Conservation (phyloP, 37 sponge, comb jelly and placozoan species). For the Mnemiopsis leidyi region DNA sequence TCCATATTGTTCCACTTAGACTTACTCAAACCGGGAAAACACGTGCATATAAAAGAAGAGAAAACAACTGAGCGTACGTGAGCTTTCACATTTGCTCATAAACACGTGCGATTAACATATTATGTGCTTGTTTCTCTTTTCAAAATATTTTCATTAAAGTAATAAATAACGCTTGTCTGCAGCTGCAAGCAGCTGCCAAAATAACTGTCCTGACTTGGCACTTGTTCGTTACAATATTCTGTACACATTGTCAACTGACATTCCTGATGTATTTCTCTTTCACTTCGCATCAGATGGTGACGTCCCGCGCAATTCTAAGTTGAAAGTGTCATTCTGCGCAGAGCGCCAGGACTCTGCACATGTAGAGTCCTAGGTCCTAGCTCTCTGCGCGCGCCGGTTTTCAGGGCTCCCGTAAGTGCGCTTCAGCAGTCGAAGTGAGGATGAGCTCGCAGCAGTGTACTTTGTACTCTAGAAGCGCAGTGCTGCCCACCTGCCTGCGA, state of each 20-base stretch:
- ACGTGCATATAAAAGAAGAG: neutral
- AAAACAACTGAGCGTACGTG: neutral
- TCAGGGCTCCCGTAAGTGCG: constrained; percentile 38
- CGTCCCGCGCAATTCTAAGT: neutral
- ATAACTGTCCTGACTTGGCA: neutral
- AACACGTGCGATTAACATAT: too few species aligned
- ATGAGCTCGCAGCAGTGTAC: constrained; percentile 64
- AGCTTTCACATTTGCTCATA: too few species aligned
- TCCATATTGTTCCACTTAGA: neutral
- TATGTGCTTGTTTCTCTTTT: too few species aligned
- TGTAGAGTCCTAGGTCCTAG: too few species aligned
- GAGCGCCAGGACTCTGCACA: too few species aligned
- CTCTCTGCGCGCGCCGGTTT: too few species aligned
- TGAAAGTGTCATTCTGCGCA: too few species aligned
- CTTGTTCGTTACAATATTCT: neutral
- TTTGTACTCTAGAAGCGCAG: constrained; percentile 36
- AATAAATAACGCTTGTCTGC: neutral
- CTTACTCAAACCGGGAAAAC: neutral
- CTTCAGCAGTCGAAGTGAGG: constrained; percentile 36
- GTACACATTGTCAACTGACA: neutral
- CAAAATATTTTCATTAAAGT: neutral
- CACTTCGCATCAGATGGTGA: too few species aligned
- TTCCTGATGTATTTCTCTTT: too few species aligned
- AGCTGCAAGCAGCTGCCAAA: neutral
- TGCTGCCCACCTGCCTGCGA: neutral